phyloP scores from a whole-genome alignment of 2,888 invertebrate genomes.

The Ennomos quercinarius region DNA sequence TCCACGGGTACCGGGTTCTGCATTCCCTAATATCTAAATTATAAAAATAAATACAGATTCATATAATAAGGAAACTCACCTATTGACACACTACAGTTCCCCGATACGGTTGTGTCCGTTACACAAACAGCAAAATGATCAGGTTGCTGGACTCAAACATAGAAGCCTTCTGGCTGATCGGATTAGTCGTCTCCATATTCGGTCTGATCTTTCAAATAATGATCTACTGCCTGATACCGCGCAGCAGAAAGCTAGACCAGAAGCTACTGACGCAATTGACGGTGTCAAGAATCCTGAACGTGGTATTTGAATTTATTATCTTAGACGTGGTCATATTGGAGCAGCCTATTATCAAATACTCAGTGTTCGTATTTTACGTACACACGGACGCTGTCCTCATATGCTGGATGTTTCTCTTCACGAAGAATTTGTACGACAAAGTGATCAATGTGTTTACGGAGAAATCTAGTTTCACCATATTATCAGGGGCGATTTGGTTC shows the following conservation, averaged over 20 bases:
- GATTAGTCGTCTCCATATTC: conserved; percentile 52
- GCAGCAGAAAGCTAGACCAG: conserved; percentile 61
- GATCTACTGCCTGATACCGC: conserved; percentile 49
- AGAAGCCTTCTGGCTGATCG: conserved; percentile 48
- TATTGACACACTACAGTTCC: neutral
- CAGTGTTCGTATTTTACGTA: conserved; percentile 48
- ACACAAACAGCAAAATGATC: conserved; percentile 1
- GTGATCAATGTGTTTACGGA: conserved; percentile 59
- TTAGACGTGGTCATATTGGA: conserved; percentile 4
- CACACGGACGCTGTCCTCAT: conserved; percentile 61
- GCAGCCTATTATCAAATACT: conserved; percentile 10
- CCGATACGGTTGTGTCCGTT: neutral
- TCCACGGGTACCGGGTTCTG: too few relatives aligned
- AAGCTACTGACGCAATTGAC: conserved; percentile 61
- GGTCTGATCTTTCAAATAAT: conserved; percentile 53
- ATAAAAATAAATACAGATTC: too few relatives aligned
- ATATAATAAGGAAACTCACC: neutral
- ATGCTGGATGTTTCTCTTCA: conserved; percentile 68
- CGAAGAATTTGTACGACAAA: conserved; percentile 68
- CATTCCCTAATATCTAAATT: too few relatives aligned
- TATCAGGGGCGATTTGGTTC: conserved; percentile 53
- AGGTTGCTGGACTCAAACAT: neutral
- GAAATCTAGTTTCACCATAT: conserved; percentile 44
- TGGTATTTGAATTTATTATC: conserved; percentile 52
- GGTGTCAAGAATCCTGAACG: conserved; percentile 56